Evolutionary conservation across 2,888 invertebrate species (phyloP).

Genomic region (Aromia moschata): DNA sequence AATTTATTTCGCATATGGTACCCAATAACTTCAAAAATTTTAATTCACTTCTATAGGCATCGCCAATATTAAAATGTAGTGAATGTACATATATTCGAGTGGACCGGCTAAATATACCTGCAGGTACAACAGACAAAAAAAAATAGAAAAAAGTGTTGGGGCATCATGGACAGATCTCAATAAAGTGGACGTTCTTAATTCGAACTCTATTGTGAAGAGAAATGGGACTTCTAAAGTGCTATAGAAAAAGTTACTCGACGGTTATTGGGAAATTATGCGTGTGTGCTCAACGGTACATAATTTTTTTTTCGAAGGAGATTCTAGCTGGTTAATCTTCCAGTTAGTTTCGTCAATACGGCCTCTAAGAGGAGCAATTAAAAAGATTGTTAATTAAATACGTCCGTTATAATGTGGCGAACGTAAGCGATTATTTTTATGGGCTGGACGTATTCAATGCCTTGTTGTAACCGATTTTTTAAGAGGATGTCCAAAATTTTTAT

Average conservation of each 20-base stretch:
- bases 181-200: constrained; percentile 8
- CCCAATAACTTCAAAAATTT: too few relatives aligned
- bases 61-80: too few relatives aligned
- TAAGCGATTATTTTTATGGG: constrained; percentile 16
- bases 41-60: too few relatives aligned
- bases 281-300: constrained; percentile 1
- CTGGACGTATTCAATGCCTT: constrained; percentile 31
- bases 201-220: constrained; percentile 30
- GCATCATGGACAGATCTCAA: constrained; percentile 24
- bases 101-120: too few relatives aligned
- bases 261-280: constrained; percentile 29
- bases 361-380: constrained; percentile 16
- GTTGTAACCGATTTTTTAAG: constrained; percentile 34
- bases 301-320: constrained; percentile 2
- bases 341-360: neutral
- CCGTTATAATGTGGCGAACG: constrained; percentile 7
- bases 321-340: constrained; percentile 1
- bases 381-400: constrained; percentile 18
- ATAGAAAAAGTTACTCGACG: constrained; percentile 31
- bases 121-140: too few relatives aligned
- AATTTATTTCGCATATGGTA: too few relatives aligned
- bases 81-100: too few relatives aligned
- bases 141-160: too few relatives aligned
- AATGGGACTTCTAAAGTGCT: constrained; percentile 36
- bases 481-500: constrained; percentile 46